Percentiles rank a stretch among this genome's conserved stretches.
phyloP scores from a whole-genome alignment of 2,888 invertebrate genomes.

The Andrena fulva region DNA sequence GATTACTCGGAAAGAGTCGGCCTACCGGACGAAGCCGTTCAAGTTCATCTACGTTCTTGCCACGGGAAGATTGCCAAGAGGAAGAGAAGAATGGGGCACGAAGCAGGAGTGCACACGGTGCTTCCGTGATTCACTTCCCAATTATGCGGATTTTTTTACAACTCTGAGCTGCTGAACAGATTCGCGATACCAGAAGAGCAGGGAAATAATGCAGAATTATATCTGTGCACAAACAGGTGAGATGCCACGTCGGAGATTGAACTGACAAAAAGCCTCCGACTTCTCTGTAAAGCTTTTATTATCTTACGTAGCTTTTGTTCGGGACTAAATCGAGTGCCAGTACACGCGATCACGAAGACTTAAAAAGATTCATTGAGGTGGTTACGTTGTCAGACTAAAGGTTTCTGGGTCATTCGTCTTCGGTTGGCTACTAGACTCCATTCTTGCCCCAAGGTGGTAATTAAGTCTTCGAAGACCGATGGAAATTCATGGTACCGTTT shows the following conservation, averaged over 20 bases:
- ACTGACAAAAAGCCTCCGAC: too few species aligned
- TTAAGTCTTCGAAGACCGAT: slow-evolving; percentile 74
- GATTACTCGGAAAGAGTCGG: slow-evolving; percentile 74
- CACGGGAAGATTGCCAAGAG: slow-evolving; percentile 7
- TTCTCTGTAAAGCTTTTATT: neutral
- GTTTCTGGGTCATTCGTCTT: slow-evolving; percentile 67
- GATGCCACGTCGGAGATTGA: neutral
- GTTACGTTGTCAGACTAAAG: slow-evolving; percentile 21
- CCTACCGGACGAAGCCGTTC: slow-evolving; percentile 54
- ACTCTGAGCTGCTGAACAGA: neutral
- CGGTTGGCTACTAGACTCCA: slow-evolving; percentile 24
- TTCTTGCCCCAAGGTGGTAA: slow-evolving; percentile 60
- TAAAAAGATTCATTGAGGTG: slow-evolving; percentile 17
- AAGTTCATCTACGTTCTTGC: slow-evolving; percentile 23
- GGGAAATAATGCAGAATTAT: slow-evolving; percentile 9
- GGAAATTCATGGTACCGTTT: slow-evolving; percentile 53
- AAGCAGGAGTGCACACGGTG: slow-evolving; percentile 11
- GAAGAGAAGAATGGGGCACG: slow-evolving; percentile 13
- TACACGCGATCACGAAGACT: slow-evolving; percentile 18
- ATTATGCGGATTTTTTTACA: slow-evolving; percentile 36
- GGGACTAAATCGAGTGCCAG: slow-evolving; percentile 19
- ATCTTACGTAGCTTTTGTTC: neutral
- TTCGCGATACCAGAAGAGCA: neutral
- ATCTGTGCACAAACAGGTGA: neutral
- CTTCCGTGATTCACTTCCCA: slow-evolving; percentile 37